Base-by-base conservation (phyloP, 1,140 invertebrate genomes). In the Paraescarpia echinospica region DNA sequence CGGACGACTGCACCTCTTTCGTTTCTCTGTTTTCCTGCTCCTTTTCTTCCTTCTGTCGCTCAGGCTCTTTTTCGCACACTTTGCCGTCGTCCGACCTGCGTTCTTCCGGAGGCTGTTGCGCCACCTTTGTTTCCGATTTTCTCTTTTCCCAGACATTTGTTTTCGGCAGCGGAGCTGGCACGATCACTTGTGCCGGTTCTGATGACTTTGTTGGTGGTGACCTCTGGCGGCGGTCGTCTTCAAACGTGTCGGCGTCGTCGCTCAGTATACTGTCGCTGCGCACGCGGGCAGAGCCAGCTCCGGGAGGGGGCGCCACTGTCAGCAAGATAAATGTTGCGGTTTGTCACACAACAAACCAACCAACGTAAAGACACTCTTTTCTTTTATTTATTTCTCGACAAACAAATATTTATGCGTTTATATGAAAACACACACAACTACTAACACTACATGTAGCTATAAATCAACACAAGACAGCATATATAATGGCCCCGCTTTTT, bases 231-330 rank as follows among this genome's bases (percentile, higher is more conserved):
- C 89, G 34, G 41, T 91, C 48, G n/a, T 91, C 91, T 35, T 91
- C 34, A 48, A 91, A 91, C 33, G 48, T 34, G 31, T 91, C 34
- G 8, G 34, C 91, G 33, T 91, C 91, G 6, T 91, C 91, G 34
- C 34, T 35, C 48, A 91, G 91, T 14, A 34, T 48, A 48, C 91
- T 91, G 48, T 91, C 91, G 34, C 91, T 35, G 33, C 91, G 34
- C 91, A 91, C 91, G 6, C 91, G 91, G 34, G 91, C 91, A 14
- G 91, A 91, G 33, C 91, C 91, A 35, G 48, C 91, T 41, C 91
- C 91, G n/a, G 91, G 91, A 22, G 91, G 91, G 33, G 91, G 91
- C 33, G 91, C 91, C 91, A 91, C 91, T 91, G 48, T 59, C 59
- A 77, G 59, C 59, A 77, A 77, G 59, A 77, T 18, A 77, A 77